Base-by-base conservation (phyloP, 2,888 invertebrate species). In the Tetragonisca angustula region DNA sequence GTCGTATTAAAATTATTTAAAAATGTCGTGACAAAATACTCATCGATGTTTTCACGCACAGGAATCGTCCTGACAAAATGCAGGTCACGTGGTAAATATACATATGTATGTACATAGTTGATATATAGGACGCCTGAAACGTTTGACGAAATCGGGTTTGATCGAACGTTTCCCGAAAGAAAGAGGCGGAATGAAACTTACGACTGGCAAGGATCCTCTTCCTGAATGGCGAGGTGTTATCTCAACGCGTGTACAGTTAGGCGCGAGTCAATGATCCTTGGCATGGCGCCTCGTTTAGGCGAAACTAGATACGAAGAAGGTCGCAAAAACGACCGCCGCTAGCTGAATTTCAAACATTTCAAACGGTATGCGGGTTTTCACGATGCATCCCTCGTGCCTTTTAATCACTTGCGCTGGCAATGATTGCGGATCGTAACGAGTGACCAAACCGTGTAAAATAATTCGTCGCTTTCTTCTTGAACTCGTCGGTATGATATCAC, bases 201-300 rank as follows among this genome's bases (percentile, higher is more conserved):
- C 43, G 70, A 52, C 43, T 43, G n/a, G 56, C 71, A 62, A 65
- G 79, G 78, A 72, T 81, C 87, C 85, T 90, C 85, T 89, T 91
- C 85, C 90, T 80, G 87, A 88, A 88, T 89, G 85, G 86, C 73
- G 83, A 86, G 84, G 15, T 21, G 62, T 17, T 21, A 56, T 69
- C 36, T 71, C 77, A 88, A 87, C 83, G 85, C 74, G 74, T 81
- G 83, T 92, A 92, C 92, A 92, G 92, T 92, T 92, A 92, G 85
- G 76, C 84, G 76, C 86, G 91, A 92, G 92, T 92, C 92, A 92
- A 92, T 86, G 92, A 90, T 91, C 92, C 43, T 91, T 89, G 86
- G 89, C 86, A 89, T 81, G 90, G 85, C 84, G 88, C 82, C 89
- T 91, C 90, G 88, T 91, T 92, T 91, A 88, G 89, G 83, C 89